These are phyloP conservation scores for Strigamia crassipes DNA, from an alignment of 2,888 invertebrate genomes.

Conservation along the genomic window DNA sequence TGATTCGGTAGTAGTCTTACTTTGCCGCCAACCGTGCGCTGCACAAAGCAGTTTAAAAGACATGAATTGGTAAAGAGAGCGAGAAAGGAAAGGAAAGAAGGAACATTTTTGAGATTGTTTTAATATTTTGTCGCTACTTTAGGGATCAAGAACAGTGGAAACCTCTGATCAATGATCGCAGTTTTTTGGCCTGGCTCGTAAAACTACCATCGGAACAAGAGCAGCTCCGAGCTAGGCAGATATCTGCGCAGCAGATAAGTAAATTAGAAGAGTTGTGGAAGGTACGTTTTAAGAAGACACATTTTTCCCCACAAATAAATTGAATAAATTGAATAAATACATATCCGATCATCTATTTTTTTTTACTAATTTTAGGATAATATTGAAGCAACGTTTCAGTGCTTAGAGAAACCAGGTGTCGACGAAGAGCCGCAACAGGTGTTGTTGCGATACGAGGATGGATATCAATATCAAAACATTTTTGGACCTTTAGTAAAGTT, in stretches of 20 bases:
- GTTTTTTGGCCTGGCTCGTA: conserved; percentile 95
- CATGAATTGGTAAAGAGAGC: conserved; percentile 80
- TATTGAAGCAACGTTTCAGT: conserved; percentile 96
- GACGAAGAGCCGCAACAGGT: conserved; percentile 98
- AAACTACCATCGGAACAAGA: conserved; percentile 97
- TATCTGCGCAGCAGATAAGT: conserved; percentile 95
- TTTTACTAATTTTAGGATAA: conserved; percentile 68
- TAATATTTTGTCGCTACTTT: neutral
- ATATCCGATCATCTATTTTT: too few relatives aligned
- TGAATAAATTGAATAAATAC: too few relatives aligned
- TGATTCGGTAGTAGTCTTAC: conserved; percentile 93
- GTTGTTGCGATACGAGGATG: conserved; percentile 87
- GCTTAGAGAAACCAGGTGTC: conserved; percentile 95
- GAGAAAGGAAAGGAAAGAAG: too few relatives aligned
- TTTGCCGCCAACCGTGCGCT: conserved; percentile 98
- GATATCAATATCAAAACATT: conserved; percentile 98
- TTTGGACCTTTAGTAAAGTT: conserved; percentile 95
- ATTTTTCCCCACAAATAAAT: too few relatives aligned
- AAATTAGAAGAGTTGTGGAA: conserved; percentile 99
- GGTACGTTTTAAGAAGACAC: too few relatives aligned
- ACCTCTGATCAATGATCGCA: conserved; percentile 93
- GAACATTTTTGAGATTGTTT: too few relatives aligned
- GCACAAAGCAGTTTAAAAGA: conserved; percentile 96
- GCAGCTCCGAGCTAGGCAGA: conserved; percentile 92
- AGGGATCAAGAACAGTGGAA: conserved; percentile 98